Conservation (phyloP, 2,113 vertebrate species). For the Heloderma charlesbogerti region DNA sequence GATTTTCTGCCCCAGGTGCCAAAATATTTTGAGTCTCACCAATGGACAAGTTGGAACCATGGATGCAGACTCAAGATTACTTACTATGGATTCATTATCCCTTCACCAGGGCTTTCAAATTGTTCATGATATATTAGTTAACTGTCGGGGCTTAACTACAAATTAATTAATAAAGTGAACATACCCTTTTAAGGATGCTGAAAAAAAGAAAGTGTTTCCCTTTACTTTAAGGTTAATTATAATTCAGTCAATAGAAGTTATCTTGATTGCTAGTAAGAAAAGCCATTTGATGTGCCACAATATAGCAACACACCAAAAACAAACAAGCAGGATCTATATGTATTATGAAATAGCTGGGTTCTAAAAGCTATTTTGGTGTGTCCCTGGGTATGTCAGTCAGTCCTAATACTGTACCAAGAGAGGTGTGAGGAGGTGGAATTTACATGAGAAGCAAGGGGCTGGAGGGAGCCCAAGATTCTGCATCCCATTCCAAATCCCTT, state of each 20-base stretch:
- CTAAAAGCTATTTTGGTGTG: not conserved
- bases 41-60: not conserved
- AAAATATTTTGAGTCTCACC: not conserved
- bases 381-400: not conserved
- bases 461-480: not conserved
- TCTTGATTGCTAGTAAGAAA: not conserved
- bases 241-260: not conserved
- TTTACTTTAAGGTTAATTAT: not conserved
- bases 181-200: too few species aligned
- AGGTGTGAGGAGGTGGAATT: too few species aligned
- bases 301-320: not conserved
- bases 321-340: not conserved
- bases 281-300: not conserved
- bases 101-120: not conserved
- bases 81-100: not conserved
- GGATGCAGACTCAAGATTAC: too few species aligned
- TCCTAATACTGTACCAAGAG: not conserved
- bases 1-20: not conserved
- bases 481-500: conserved; percentile 18
- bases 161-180: not conserved
- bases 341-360: not conserved
- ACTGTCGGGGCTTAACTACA: not conserved
- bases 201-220: not conserved
- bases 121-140: not conserved
- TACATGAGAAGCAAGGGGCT: not conserved